phyloP scores from a whole-genome alignment of 1,140 invertebrate species.

The Anoplolepis gracilipes region DNA sequence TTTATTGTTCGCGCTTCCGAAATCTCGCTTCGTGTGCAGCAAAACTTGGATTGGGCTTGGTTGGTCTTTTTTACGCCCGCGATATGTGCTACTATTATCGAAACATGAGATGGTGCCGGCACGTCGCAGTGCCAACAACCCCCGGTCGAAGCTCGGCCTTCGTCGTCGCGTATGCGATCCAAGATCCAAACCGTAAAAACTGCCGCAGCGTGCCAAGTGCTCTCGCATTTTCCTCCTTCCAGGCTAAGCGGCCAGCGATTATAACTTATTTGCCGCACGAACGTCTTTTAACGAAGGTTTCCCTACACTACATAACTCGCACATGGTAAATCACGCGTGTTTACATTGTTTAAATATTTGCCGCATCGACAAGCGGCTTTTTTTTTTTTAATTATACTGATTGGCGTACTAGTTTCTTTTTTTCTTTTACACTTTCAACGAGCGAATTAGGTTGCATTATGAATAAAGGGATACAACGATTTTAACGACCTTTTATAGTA shows the following conservation, averaged over 20 bases:
- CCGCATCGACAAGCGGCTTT: neutral
- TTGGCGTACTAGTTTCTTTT: neutral
- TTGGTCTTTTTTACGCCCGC: neutral
- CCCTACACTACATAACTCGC: neutral
- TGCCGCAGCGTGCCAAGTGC: conserved; percentile 54
- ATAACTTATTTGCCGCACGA: conserved; percentile 49
- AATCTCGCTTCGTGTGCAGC: neutral
- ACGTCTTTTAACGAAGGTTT: neutral
- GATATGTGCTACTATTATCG: conserved; percentile 24
- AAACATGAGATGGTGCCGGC: neutral
- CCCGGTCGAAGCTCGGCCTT: conserved; percentile 29
- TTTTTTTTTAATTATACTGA: neutral
- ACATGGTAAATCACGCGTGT: neutral
- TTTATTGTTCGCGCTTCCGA: neutral
- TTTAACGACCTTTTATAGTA: neutral
- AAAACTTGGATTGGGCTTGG: neutral
- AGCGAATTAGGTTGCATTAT: neutral
- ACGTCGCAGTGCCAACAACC: conserved; percentile 67
- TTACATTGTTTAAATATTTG: neutral
- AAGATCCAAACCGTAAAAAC: conserved; percentile 46
- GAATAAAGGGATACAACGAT: conserved; percentile 1
- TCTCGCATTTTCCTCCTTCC: conserved; percentile 23
- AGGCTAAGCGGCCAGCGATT: neutral
- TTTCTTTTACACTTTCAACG: neutral
- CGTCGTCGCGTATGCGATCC: conserved; percentile 48